Evolutionary conservation across 2,797 vertebrate genomes (phyloP), one percentile per base, ranked within the genome.

Genomic region (Tarsius wallacei): DNA sequence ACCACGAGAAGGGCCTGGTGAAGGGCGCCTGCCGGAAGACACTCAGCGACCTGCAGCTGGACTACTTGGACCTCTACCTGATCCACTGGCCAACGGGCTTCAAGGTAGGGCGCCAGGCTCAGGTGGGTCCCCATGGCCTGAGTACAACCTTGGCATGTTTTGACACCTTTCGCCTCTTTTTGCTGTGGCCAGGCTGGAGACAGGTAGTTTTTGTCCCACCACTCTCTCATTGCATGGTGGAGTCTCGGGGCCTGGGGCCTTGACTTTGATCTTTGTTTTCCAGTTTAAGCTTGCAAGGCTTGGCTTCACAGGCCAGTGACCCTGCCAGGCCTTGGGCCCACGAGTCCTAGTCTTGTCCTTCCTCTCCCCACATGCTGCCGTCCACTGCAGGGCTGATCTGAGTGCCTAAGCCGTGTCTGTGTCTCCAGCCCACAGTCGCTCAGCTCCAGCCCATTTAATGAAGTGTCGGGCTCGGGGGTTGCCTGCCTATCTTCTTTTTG

Each of bases 31-130:
- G 99, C 96, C 99, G 99, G 98, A 99, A 99, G 97, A 99, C 99
- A 0, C 99, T 99, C 13, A 94, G 93, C 0, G 99, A 98, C 94
- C 98, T 99, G 89, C 99, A 99, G 77, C 97, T 99, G 97, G 99
- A 99, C 98, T 99, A 99, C 96, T 47, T 99, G 98, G 99, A 99
- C 94, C 99, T 99, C 57, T 99, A 99, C 96, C 99, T 99, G 42
- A 98, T 99, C 76, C 99, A 99, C 92, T 99, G 98, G 98, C 99
- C 99, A 0, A 77, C 99, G 3, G 99, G 99, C 28, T 98, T 98
- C 33, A 99, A 99, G 99, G 99, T 99, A 97, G 10, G 28, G 17
- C 55, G 0, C 0, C 0, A 57, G 14, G 74, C 31, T 11, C 19
- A 21, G 26, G 47, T 7, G n/a, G 49, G 6, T 36, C 51, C n/a